Conservation (phyloP, 1,140 invertebrate genomes). For the Aphelenchoides fujianensis region DNA sequence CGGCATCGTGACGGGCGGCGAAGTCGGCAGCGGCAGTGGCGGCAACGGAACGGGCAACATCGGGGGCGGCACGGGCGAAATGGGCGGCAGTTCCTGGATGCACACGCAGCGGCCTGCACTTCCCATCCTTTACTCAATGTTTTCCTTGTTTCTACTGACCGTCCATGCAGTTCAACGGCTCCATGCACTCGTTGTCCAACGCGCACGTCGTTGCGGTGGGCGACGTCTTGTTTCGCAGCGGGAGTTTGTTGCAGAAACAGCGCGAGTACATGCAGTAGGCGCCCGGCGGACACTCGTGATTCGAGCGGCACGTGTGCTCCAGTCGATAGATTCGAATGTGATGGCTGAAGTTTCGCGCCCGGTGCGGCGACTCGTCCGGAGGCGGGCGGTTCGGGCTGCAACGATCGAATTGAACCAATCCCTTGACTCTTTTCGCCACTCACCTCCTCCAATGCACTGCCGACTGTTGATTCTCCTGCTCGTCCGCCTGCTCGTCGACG, state of each 20-base stretch:
- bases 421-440: too few species aligned
- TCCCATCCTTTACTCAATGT: too few species aligned
- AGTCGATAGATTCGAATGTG: slow-evolving; percentile 21
- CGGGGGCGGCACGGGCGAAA: not conserved
- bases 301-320: slow-evolving; percentile 21
- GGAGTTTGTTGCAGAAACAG: slow-evolving; percentile 25
- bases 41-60: not conserved
- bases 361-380: too few species aligned
- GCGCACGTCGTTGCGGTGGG: slow-evolving; percentile 7
- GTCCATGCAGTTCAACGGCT: slow-evolving; percentile 25
- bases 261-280: slow-evolving; percentile 14
- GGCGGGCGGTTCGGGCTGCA: too few species aligned
- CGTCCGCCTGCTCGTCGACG: too few species aligned
- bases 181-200: slow-evolving; percentile 16
- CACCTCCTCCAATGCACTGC: too few species aligned
- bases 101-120: too few species aligned
- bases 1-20: not conserved
- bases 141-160: too few species aligned
- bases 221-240: slow-evolving; percentile 13
- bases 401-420: too few species aligned
- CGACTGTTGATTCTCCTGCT: too few species aligned
- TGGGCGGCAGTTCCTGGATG: slow-evolving; percentile 7
- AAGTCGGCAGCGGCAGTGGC: too few species aligned
- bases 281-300: slow-evolving; percentile 18
- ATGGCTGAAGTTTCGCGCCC: not conserved